Conservation (phyloP, 2,888 invertebrate genomes). For the Macrosoma leucophasiata region DNA sequence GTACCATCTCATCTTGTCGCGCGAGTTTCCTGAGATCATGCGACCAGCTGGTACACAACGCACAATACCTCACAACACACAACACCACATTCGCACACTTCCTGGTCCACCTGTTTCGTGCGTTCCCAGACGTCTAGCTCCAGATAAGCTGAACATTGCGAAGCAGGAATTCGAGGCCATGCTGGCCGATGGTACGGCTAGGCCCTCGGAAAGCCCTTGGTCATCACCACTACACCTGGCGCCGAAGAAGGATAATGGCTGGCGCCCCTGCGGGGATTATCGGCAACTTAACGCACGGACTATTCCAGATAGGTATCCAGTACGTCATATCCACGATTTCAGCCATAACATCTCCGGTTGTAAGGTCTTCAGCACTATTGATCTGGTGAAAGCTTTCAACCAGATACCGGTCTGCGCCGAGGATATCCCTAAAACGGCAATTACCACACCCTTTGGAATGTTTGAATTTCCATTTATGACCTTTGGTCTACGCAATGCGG, state of each 20-base stretch:
- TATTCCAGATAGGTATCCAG: slow-evolving; percentile 31
- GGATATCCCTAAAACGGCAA: slow-evolving; percentile 18
- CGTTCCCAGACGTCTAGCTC: too few species aligned
- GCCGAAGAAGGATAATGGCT: slow-evolving; percentile 27
- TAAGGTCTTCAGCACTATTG: slow-evolving; percentile 32
- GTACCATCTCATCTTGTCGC: too few species aligned
- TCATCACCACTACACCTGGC: slow-evolving; percentile 35
- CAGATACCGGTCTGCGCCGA: slow-evolving; percentile 10
- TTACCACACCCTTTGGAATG: too few species aligned
- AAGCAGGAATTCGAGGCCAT: slow-evolving; percentile 24
- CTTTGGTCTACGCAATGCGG: too few species aligned
- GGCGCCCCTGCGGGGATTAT: slow-evolving; percentile 34
- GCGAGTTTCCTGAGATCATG: slow-evolving; percentile 6
- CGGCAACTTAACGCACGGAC: slow-evolving; percentile 30
- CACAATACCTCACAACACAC: slow-evolving; percentile 15
- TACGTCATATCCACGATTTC: slow-evolving; percentile 36
- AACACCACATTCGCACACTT: too few species aligned
- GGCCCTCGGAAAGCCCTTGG: too few species aligned
- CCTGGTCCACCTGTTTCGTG: too few species aligned
- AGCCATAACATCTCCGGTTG: slow-evolving; percentile 26
- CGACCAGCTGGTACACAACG: slow-evolving; percentile 27
- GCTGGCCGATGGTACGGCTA: slow-evolving; percentile 15
- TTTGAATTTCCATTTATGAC: too few species aligned
- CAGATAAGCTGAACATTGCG: too few species aligned
- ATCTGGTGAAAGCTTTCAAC: slow-evolving; percentile 32